Percentiles rank a stretch among this genome's conserved stretches.
Conservation (phyloP, 2,888 invertebrate genomes). For the Ceratothoa steindachneri region DNA sequence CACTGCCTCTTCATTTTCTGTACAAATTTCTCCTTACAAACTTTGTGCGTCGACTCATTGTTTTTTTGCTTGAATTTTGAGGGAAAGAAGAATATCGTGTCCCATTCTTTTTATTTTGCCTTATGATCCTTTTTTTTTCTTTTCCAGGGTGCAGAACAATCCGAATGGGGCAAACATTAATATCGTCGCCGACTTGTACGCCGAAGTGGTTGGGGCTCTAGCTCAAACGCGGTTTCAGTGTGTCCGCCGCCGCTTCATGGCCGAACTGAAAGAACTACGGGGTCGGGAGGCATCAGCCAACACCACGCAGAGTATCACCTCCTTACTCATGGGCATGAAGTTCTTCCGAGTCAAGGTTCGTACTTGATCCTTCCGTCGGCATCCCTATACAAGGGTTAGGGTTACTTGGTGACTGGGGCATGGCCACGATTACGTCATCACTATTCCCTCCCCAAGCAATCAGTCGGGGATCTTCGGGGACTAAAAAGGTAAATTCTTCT, state of each 20-base stretch:
- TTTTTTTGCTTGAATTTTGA: too few relatives aligned
- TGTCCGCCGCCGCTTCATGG: constrained; percentile 84
- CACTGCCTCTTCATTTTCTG: too few relatives aligned
- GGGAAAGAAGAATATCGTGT: too few relatives aligned
- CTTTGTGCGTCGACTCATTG: too few relatives aligned
- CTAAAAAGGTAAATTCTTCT: too few relatives aligned
- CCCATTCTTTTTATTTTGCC: too few relatives aligned
- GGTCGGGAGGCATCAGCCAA: constrained; percentile 83
- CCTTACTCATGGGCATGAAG: constrained; percentile 98
- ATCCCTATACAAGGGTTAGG: neutral
- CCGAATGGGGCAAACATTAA: constrained; percentile 94
- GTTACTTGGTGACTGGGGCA: too few relatives aligned
- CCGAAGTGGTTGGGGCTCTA: constrained; percentile 93
- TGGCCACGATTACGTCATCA: too few relatives aligned
- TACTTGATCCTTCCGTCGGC: neutral
- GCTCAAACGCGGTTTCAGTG: constrained; percentile 91
- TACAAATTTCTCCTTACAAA: too few relatives aligned
- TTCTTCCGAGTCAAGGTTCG: constrained; percentile 77
- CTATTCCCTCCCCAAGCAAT: too few relatives aligned
- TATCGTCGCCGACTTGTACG: constrained; percentile 94
- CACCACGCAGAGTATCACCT: constrained; percentile 90
- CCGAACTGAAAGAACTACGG: constrained; percentile 80
- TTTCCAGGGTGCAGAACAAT: constrained; percentile 65
- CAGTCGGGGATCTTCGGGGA: too few relatives aligned
- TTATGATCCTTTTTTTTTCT: too few relatives aligned